Evolutionary conservation across 2,888 invertebrate species (phyloP), one percentile per base, ranked within the genome.

Genomic region (Opisthograptis luteolata): DNA sequence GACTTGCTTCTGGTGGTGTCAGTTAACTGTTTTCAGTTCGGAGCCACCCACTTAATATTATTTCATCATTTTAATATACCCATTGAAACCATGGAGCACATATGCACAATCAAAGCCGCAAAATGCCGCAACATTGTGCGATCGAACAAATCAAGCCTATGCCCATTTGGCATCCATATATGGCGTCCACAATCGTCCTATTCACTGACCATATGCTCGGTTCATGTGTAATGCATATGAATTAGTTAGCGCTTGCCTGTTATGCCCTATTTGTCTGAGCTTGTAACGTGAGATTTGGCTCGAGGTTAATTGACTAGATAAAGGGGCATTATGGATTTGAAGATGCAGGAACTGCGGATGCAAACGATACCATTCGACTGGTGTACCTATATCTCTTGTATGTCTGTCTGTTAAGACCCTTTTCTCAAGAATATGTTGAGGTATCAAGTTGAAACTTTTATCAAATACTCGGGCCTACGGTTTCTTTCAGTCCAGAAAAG

Each of bases 181-280:
- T 31, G 73, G 74, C 32, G 30, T 32, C 25, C 54, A 69, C 74
- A 75, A 70, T 70, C 61, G 60, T 31, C 48, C 64, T 65, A 68
- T 71, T 71, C 59, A 70, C 47, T 42, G 60, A 58, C 72, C 76
- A 72, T 64, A 70, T 73, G 70, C 60, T 66, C 44, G 55, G 48
- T 37, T 53, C 55, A 58, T 57, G 49, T 58, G 59, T 58, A 52
- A 47, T 60, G 45, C 53, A 61, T 60, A 39, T 44, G 27, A 44
- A 42, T 31, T 31, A 35, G 28, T 44, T 45, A 22, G 19, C 10
- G 31, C 27, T 22, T 27, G 42, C n/a, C 31, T 30, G 22, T n/a
- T 35, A 37, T 41, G 36, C 8, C 46, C 22, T 42, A 35, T 48
- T 31, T 25, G 35, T 22, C 17, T 34, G 8, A 10, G 49, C 47